Percentiles rank a stretch among this genome's conserved stretches.
Evolutionary conservation across 2,113 vertebrate species (phyloP).

Genomic region (Menura novaehollandiae): DNA sequence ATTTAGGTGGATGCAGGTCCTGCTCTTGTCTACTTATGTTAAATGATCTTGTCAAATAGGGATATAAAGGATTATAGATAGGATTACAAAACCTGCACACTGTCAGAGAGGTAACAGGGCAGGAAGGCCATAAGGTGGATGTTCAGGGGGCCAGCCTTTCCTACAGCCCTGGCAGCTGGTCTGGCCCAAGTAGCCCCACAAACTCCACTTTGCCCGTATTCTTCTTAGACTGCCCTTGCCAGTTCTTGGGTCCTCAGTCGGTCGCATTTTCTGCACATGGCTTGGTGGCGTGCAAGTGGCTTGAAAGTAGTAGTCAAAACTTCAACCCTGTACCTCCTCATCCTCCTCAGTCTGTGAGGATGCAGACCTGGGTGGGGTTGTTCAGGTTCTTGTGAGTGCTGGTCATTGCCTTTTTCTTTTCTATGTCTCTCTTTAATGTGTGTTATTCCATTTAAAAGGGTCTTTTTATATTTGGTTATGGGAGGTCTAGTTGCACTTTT

Average conservation of each 20-base stretch:
- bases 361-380: not conserved
- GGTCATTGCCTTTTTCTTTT: not conserved
- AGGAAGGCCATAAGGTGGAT: not conserved
- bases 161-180: not conserved
- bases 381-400: not conserved
- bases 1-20: not conserved
- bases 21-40: not conserved
- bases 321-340: fast-evolving
- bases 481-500: not conserved
- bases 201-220: not conserved
- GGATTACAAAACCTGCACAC: not conserved
- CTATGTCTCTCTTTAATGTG: not conserved
- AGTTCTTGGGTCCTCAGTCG: not conserved
- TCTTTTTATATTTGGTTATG: not conserved
- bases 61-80: not conserved
- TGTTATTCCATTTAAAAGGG: not conserved
- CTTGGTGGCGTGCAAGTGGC: not conserved
- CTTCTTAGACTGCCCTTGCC: not conserved
- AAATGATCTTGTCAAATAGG: not conserved
- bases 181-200: not conserved
- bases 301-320: not conserved
- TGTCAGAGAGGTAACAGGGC: not conserved
- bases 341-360: not conserved
- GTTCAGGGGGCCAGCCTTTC: not conserved
- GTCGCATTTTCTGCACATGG: not conserved